Base-by-base conservation (phyloP, 2,113 vertebrate genomes). In the Chunga burmeisteri region DNA sequence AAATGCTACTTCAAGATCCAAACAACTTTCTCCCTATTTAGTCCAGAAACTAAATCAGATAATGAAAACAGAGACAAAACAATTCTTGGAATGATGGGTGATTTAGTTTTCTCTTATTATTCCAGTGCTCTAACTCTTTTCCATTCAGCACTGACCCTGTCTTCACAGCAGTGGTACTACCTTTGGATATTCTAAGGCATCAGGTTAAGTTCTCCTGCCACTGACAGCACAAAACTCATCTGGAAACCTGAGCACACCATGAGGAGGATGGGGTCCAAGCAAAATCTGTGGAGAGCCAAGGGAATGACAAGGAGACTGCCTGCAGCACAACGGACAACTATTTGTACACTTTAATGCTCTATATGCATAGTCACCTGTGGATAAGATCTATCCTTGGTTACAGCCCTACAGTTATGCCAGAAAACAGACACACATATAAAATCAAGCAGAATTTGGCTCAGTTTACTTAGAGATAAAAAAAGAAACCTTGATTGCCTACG, bases 381-480 rank as follows among this genome's bases (percentile, higher is more conserved):
- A 40, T 82, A 94, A 92, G 49, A 49, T 66, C 62, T 78, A 67
- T 49, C 80, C 63, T 74, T 71, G 46, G 42, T 75, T 91, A 77
- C 81, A 95, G 56, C 36, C 32, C 55, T 63, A 52, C 81, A 81
- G n/a, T 78, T 66, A 68, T 0, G 10, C 59, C 70, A 85, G 56
- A 87, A n/a, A 89, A 74, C 13, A 74, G 11, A 86, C 2, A 72
- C 9, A 25, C 16, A n/a, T 12, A 70, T 78, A 87, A 91, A 89
- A 89, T 58, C 34, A 90, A 91, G 81, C 29, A 59, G 70, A 94
- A 90, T 42, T 75, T 87, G 70, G 56, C 78, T 89, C 65, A 56
- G 30, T 75, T 93, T 47, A 72, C 74, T 85, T 89, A 90, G 47
- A 78, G 65, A 90, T 81, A 93, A 78, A 87, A 88, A 87, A 83